Evolutionary conservation across 1,140 invertebrate species (phyloP).

Genomic region (Cardiocondyla obscurior): DNA sequence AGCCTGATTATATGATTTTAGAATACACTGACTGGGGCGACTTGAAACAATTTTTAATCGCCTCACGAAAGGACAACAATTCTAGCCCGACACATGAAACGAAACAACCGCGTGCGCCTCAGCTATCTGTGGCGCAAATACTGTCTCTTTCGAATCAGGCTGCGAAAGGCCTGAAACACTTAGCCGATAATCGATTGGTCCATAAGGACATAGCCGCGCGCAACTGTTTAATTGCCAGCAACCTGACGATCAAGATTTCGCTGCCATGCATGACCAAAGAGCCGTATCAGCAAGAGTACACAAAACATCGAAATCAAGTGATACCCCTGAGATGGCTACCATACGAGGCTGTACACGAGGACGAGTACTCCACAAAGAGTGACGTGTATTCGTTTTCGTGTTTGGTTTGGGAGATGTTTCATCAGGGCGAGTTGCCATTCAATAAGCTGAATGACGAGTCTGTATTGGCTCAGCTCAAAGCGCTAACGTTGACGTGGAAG

Average conservation of each 20-base stretch:
- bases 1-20: conserved; percentile 94
- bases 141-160: conserved; percentile 91
- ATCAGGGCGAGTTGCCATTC: conserved; percentile 94
- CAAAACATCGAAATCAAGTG: conserved; percentile 90
- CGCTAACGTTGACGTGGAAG: conserved; percentile 87
- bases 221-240: conserved; percentile 95
- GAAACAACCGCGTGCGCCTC: conserved; percentile 85
- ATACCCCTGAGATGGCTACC: conserved; percentile 90
- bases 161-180: conserved; percentile 92
- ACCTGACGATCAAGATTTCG: conserved; percentile 93
- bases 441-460: conserved; percentile 91
- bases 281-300: conserved; percentile 94
- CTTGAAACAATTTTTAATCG: conserved; percentile 95
- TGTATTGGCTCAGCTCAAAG: conserved; percentile 89
- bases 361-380: conserved; percentile 96
- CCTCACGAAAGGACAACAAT: conserved; percentile 87
- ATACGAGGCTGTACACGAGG: conserved; percentile 94
- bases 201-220: conserved; percentile 96
- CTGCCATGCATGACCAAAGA: conserved; percentile 92
- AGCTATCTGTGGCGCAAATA: conserved; percentile 89
- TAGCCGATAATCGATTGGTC: conserved; percentile 90
- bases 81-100: conserved; percentile 76
- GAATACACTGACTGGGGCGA: conserved; percentile 98
- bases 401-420: conserved; percentile 95
- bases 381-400: conserved; percentile 97